These are phyloP conservation scores for Sebastes nivosus DNA, from an alignment of 2,797 vertebrate species.

Conservation along the genomic window DNA sequence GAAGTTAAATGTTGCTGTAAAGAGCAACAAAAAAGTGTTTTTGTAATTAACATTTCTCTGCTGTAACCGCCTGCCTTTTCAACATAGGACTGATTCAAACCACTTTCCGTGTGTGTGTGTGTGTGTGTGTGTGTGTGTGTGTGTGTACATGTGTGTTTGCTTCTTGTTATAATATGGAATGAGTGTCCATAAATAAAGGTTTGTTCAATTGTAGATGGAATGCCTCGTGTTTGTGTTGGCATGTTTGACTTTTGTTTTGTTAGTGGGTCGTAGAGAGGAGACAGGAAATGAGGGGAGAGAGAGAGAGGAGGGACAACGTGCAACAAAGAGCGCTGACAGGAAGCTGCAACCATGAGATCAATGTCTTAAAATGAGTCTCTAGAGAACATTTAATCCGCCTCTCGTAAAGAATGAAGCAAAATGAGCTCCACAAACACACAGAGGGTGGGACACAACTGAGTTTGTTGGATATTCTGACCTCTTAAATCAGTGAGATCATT, in stretches of 20 bases:
- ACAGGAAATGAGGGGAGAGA: not conserved
- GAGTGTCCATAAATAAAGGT: conserved; percentile 78
- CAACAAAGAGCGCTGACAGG: not conserved
- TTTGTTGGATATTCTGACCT: not conserved
- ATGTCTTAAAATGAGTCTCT: not conserved
- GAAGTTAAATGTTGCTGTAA: conserved; percentile 49
- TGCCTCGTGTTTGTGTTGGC: conserved; percentile 1
- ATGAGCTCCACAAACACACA: not conserved
- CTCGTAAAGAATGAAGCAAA: not conserved
- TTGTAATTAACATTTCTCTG: conserved; percentile 74
- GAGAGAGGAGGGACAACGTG: not conserved
- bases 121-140: not conserved
- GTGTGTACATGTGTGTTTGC: conserved; percentile 10
- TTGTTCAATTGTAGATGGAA: conserved; percentile 61
- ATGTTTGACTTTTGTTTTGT: not conserved
- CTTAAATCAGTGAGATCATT: not conserved
- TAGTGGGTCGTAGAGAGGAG: not conserved
- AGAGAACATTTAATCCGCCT: not conserved
- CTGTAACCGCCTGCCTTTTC: conserved; percentile 69
- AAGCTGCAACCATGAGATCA: not conserved
- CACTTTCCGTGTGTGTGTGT: conserved; percentile 48
- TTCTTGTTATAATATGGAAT: conserved; percentile 67
- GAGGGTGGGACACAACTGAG: not conserved
- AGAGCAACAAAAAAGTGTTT: conserved; percentile 52
- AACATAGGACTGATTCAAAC: conserved; percentile 72